These are phyloP conservation scores for Sebastes dallii DNA, from an alignment of 2,797 vertebrate genomes.

Conservation along the genomic window DNA sequence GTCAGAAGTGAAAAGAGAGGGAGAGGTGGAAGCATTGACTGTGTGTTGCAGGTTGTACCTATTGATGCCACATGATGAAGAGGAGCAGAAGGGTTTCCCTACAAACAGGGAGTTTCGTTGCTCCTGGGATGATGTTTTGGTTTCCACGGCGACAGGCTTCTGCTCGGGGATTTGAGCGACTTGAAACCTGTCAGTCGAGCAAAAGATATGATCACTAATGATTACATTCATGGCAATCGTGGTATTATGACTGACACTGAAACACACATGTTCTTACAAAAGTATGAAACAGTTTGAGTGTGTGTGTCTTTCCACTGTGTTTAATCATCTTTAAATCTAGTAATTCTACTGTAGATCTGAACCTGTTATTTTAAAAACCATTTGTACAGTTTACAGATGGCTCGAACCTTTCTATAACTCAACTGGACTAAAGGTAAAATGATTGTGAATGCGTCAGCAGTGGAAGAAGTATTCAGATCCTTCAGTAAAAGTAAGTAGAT, in stretches of 20 bases:
- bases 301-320: neutral
- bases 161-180: constrained; percentile 94
- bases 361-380: neutral
- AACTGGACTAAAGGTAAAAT: neutral
- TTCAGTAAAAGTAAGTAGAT: neutral
- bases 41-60: constrained; percentile 75
- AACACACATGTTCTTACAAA: neutral
- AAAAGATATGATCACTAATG: neutral
- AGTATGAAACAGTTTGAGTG: neutral
- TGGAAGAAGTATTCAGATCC: too few relatives aligned
- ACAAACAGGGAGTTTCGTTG: constrained; percentile 78
- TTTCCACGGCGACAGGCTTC: constrained; percentile 73
- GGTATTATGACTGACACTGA: too few relatives aligned
- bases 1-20: neutral
- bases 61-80: constrained; percentile 62
- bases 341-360: neutral
- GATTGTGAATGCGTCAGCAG: neutral
- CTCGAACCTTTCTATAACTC: neutral
- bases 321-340: neutral
- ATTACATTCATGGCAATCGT: neutral
- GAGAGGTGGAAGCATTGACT: too few relatives aligned
- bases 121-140: constrained; percentile 71
- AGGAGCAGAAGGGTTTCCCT: constrained; percentile 63
- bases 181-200: constrained; percentile 85
- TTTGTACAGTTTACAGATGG: neutral